Evolutionary conservation across 2,888 invertebrate genomes (phyloP).

Genomic region (Rambutsinella grinnellia): DNA sequence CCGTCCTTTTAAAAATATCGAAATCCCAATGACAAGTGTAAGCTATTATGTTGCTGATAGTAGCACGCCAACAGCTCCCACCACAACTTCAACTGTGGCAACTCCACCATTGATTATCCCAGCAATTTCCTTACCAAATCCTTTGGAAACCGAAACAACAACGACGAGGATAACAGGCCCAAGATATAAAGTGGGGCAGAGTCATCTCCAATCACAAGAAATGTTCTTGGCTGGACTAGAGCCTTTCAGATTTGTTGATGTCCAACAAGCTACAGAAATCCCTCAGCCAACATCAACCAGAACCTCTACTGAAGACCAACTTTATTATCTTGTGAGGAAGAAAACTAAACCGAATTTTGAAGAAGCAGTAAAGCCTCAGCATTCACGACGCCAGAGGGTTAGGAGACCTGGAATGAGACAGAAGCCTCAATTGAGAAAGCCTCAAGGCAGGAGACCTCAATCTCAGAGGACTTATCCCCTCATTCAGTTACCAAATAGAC

Average conservation of each 20-base stretch:
- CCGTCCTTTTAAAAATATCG: no score
- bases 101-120: constrained; percentile 6
- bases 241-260: constrained; percentile 11
- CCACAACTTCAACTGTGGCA: constrained; percentile 12
- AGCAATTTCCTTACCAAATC: constrained; percentile 7
- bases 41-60: not conserved
- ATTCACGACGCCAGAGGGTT: not conserved
- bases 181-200: not conserved
- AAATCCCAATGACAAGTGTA: not conserved
- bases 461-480: no score
- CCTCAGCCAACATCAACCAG: not conserved
- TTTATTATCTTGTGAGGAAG: constrained; percentile 25
- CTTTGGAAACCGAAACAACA: constrained; percentile 27
- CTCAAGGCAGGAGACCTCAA: no score
- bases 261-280: constrained; percentile 10
- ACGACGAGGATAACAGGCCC: no score
- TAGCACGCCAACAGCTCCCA: not conserved
- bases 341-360: not conserved
- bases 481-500: no score
- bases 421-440: no score
- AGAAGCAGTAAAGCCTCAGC: not conserved
- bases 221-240: constrained; percentile 16
- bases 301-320: no score
- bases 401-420: no score
- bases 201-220: not conserved